Base-by-base conservation (phyloP, 2,888 invertebrate species). In the Ectropis crepuscularia region DNA sequence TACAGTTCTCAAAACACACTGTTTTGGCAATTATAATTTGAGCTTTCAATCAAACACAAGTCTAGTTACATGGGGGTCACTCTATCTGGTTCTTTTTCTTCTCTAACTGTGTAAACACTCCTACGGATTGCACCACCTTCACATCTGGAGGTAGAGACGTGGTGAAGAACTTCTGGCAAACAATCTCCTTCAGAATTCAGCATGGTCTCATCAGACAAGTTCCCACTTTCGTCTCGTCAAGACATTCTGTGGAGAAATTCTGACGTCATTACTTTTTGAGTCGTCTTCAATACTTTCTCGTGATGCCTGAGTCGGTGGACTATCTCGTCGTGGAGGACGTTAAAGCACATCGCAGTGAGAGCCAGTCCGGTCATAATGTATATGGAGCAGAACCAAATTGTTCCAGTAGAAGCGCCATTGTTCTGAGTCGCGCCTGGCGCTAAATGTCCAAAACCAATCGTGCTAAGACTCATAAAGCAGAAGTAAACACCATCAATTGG, bases 391-490 rank as follows among this genome's bases (percentile, higher is more conserved):
- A 97, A 97, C 97, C 97, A 97, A 69, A 97, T 95, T 38, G 97
- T 97, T 41, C 95, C 95, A 61, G 94, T 90, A 0, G 93, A 92
- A 0, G 93, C 92, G 2, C 89, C 88, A 59, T 91, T 92, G 67
- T 85, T 92, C 61, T 92, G 92, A 4, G 92, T 91, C 2, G 92
- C 90, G 2, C 97, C 97, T 8, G 97, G 97, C 57, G 97, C 95
- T 89, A 97, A 94, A 82, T 97, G 97, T 36, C 97, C 97, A 78
- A 98, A 98, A 9, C 98, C 98, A 78, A 97, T 98, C 12, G 98
- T 98, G 76, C 97, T 98, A 75, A 98, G 94, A 80, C 98, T 97
- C 96, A 98, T 98, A 88, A 99, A 99, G 89, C 98, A 98, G 88
- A 98, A 99, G 88, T 97, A 99, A 76, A 98, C 95, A 60, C 97